Evolutionary conservation across 2,113 vertebrate genomes (phyloP).

Genomic region (Sarotherodon lohbergeri): DNA sequence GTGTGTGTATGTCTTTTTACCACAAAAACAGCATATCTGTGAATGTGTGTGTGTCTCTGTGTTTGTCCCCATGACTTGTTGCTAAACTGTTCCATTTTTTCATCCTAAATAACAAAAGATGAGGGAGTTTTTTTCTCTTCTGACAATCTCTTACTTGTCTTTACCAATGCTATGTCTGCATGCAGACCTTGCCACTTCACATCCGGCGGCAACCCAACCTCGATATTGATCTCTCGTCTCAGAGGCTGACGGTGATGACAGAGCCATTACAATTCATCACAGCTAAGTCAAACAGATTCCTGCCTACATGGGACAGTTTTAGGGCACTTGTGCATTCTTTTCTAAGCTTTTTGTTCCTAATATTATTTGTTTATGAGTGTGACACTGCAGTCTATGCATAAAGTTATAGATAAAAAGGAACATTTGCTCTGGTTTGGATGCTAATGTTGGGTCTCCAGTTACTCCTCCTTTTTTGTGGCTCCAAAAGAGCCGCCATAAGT

Average conservation of each 20-base stretch:
- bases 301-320: background rate
- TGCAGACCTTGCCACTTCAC: constrained; percentile 31
- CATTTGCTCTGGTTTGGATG: background rate
- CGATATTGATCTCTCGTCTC: constrained; percentile 24
- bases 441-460: background rate
- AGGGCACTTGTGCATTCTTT: background rate
- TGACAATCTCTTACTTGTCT: background rate
- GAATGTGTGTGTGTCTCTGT: background rate
- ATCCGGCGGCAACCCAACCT: background rate
- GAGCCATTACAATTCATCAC: constrained; percentile 4
- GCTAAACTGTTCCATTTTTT: background rate
- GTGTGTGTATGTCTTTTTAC: background rate
- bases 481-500: background rate
- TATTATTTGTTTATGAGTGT: background rate
- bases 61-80: background rate
- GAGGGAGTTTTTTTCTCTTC: background rate
- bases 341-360: background rate
- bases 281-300: constrained; percentile 1
- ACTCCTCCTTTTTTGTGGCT: background rate
- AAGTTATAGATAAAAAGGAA: background rate
- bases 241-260: constrained; percentile 1
- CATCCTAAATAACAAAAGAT: background rate
- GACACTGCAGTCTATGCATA: background rate
- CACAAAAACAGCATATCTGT: background rate
- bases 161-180: background rate